These are phyloP conservation scores for Steatornis caripensis DNA, from an alignment of 2,113 vertebrate species.

Conservation along the genomic window DNA sequence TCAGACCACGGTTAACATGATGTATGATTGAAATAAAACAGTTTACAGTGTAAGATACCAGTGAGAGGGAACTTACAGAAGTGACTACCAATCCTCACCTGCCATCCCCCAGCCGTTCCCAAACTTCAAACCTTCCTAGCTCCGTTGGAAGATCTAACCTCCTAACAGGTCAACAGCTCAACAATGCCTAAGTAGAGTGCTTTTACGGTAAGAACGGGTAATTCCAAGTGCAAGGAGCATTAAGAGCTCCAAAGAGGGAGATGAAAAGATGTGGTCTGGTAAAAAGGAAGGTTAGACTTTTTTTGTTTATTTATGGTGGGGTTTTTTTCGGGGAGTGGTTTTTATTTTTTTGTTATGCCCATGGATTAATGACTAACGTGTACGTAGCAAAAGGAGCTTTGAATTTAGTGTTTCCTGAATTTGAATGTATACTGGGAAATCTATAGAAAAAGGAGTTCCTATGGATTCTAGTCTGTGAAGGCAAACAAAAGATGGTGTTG, in stretches of 20 bases:
- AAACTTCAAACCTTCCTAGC: neutral
- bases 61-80: neutral
- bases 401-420: neutral
- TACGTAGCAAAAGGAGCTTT: neutral
- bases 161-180: neutral
- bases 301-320: neutral
- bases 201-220: neutral
- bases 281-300: neutral
- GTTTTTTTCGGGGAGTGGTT: neutral
- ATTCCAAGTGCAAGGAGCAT: neutral
- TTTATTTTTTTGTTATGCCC: neutral
- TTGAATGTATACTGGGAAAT: neutral
- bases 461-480: neutral
- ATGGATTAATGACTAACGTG: neutral
- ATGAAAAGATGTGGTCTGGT: neutral
- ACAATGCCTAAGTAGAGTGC: neutral
- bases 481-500: neutral
- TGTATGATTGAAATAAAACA: neutral
- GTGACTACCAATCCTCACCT: neutral
- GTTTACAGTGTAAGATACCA: neutral
- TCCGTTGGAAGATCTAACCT: neutral
- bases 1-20: neutral
- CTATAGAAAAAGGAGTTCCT: neutral
- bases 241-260: neutral
- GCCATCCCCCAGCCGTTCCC: neutral